These are phyloP conservation scores for Lithobates sylvaticus DNA, from an alignment of 2,797 vertebrate species.

Conservation along the genomic window DNA sequence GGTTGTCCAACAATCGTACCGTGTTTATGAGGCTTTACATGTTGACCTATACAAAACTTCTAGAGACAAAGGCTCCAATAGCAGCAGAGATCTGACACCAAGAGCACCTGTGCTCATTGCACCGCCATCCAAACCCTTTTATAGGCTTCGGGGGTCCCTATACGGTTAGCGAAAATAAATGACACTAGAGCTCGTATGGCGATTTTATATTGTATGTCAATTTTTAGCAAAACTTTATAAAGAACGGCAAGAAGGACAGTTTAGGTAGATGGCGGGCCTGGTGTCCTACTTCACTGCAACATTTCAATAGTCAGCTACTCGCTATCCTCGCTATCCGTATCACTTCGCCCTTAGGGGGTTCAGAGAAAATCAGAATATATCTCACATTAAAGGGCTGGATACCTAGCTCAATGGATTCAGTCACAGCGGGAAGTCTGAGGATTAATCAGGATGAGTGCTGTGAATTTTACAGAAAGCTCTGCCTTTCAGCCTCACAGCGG, in stretches of 20 bases:
- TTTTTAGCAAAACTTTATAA: no score
- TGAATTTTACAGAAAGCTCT: conserved; percentile 72
- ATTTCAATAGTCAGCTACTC: conserved; percentile 63
- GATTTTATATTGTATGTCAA: no score
- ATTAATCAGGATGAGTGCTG: conserved; percentile 73
- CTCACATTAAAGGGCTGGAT: conserved; percentile 66
- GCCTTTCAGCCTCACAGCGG: conserved; percentile 69
- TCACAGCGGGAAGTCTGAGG: conserved; percentile 71
- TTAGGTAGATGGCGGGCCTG: conserved; percentile 43
- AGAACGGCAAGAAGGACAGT: conserved; percentile 33
- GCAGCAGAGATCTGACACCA: no score
- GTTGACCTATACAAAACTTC: no score
- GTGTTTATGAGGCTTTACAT: no score
- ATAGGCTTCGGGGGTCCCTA: no score
- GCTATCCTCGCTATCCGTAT: conserved; percentile 71
- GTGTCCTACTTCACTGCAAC: conserved; percentile 59
- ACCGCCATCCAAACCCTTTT: no score
- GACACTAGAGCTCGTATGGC: no score
- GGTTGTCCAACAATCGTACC: no score
- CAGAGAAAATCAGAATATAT: conserved; percentile 68
- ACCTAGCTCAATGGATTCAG: conserved; percentile 66
- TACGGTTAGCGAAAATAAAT: no score
- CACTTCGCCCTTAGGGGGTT: conserved; percentile 65
- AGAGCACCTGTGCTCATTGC: no score
- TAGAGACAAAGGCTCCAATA: no score